Evolutionary conservation across 2,113 vertebrate genomes (phyloP).

Genomic region (Seriola aureovittata): DNA sequence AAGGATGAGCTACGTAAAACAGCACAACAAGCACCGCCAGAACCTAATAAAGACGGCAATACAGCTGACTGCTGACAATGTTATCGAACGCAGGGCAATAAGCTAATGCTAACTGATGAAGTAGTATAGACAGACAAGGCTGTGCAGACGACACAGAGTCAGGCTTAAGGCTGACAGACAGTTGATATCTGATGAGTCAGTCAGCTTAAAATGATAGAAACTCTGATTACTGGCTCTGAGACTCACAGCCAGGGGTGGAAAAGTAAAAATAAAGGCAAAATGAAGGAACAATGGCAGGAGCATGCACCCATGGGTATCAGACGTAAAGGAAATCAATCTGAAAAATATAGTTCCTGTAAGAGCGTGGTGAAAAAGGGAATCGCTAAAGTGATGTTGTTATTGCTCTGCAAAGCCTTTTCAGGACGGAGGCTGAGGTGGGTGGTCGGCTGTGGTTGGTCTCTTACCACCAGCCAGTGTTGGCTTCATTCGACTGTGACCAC

Average conservation of each 20-base stretch:
- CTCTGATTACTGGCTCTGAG: background rate
- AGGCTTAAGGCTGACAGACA: conserved; percentile 11
- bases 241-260: background rate
- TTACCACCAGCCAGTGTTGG: no score
- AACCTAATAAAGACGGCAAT: conserved; percentile 39
- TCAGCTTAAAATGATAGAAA: background rate
- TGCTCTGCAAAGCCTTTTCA: no score
- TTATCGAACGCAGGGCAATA: conserved; percentile 42
- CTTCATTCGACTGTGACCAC: no score
- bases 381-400: background rate
- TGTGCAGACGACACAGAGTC: background rate
- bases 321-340: background rate
- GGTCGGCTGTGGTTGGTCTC: background rate
- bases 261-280: background rate
- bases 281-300: background rate
- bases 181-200: conserved; percentile 20
- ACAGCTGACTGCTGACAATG: conserved; percentile 42
- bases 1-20: conserved; percentile 63
- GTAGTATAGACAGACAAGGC: background rate
- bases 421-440: no score
- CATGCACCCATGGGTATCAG: background rate
- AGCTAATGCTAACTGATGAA: conserved; percentile 58
- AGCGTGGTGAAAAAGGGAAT: background rate
- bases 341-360: background rate
- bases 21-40: conserved; percentile 49